Conservation (phyloP, 1,140 invertebrate species). For the Listronotus oregonensis region DNA sequence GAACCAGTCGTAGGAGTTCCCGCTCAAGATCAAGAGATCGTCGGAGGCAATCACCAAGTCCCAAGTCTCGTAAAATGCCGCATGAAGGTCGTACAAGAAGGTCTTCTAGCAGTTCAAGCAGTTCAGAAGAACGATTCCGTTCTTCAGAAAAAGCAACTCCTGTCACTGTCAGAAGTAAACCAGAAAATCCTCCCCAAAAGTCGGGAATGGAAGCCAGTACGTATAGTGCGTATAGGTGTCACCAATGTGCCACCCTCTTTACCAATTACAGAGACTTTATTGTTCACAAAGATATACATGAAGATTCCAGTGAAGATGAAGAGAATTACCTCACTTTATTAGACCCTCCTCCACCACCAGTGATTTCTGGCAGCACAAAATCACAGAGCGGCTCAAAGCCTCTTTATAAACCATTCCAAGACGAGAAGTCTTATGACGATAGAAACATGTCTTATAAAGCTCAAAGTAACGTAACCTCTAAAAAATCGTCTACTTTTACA, state of each 20-base stretch:
- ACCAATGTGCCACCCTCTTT: slow-evolving; percentile 8
- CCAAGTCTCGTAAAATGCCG: too few species aligned
- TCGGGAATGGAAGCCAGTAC: neutral
- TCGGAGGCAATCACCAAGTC: too few species aligned
- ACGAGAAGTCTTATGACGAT: neutral
- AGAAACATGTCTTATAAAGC: neutral
- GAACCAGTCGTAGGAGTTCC: too few species aligned
- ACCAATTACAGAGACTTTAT: slow-evolving; percentile 13
- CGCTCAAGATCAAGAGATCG: too few species aligned
- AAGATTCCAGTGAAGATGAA: slow-evolving; percentile 4
- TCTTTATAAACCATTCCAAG: neutral
- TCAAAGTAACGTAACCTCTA: neutral
- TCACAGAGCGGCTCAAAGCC: neutral
- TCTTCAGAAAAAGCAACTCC: too few species aligned
- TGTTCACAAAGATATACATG: slow-evolving; percentile 1
- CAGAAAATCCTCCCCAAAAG: neutral
- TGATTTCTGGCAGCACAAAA: neutral
- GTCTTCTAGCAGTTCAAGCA: neutral
- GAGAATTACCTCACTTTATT: slow-evolving; percentile 5
- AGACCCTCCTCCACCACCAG: neutral
- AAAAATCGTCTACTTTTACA: too few species aligned
- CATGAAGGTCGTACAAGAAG: too few species aligned
- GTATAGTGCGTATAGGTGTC: slow-evolving; percentile 6
- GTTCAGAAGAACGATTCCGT: neutral
- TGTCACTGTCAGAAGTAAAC: neutral